phyloP scores from a whole-genome alignment of 2,797 vertebrate genomes.

The Scomberomorus guttatus region DNA sequence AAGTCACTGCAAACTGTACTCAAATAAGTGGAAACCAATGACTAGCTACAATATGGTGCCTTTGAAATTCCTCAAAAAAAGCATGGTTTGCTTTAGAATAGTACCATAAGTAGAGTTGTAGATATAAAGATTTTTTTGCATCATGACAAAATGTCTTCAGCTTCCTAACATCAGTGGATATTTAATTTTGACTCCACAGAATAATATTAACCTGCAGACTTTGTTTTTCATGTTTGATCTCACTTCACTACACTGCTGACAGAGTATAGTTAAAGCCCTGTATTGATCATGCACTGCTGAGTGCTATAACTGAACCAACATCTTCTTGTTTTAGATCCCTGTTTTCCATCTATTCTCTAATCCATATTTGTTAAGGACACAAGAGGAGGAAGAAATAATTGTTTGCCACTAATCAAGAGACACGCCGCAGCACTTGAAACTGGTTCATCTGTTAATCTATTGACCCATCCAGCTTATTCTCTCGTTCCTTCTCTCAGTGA shows the following conservation, averaged over 20 bases:
- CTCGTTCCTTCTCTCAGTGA: background rate
- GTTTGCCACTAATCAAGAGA: constrained; percentile 28
- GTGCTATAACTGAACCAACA: background rate
- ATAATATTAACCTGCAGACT: background rate
- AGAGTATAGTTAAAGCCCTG: background rate
- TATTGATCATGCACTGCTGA: background rate
- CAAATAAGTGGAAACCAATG: too few species aligned
- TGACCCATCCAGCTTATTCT: constrained; percentile 13
- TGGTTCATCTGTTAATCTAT: constrained; percentile 30
- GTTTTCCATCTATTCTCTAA: constrained; percentile 1
- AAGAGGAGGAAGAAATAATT: background rate
- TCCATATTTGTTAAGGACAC: constrained; percentile 33
- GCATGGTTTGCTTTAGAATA: too few species aligned
- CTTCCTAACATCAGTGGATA: too few species aligned
- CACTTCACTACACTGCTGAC: background rate
- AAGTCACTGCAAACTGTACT: too few species aligned
- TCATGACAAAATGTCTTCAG: too few species aligned
- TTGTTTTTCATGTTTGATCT: background rate
- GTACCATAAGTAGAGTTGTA: too few species aligned
- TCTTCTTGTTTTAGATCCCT: background rate
- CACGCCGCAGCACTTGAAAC: constrained; percentile 21
- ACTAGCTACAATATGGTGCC: too few species aligned
- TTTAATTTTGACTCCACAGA: too few species aligned
- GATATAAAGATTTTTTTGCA: too few species aligned
- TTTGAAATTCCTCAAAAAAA: too few species aligned